phyloP scores from a whole-genome alignment of 1,140 invertebrate genomes.

The Alviniconcha marisindica region DNA sequence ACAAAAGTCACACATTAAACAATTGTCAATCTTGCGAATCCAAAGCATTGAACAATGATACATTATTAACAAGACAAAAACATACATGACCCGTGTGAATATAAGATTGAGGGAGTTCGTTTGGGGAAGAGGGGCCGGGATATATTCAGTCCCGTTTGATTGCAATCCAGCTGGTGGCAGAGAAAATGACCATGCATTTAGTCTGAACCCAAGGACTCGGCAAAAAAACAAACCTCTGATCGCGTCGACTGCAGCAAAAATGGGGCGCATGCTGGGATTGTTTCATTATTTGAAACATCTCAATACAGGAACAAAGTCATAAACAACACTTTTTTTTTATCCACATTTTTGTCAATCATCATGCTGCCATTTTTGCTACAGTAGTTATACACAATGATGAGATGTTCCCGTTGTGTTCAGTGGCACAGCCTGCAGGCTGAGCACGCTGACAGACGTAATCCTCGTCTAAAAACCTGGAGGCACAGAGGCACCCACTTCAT shows the following conservation, averaged over 20 bases:
- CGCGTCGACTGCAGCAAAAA: conserved; percentile 1
- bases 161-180: neutral
- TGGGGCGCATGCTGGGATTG: neutral
- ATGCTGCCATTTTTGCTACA: too few relatives aligned
- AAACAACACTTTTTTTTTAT: too few relatives aligned
- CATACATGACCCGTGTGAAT: conserved; percentile 29
- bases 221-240: neutral
- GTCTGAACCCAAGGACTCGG: neutral
- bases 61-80: conserved; percentile 24
- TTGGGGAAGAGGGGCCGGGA: neutral
- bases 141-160: conserved; percentile 15
- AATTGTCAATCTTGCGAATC: conserved; percentile 10
- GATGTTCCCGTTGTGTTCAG: too few relatives aligned
- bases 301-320: too few relatives aligned
- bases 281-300: too few relatives aligned
- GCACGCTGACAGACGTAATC: too few relatives aligned
- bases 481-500: too few relatives aligned
- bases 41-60: neutral
- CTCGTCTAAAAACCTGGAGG: too few relatives aligned
- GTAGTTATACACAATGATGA: too few relatives aligned
- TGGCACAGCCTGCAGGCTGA: too few relatives aligned
- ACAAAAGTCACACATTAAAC: too few relatives aligned
- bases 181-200: neutral
- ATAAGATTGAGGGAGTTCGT: conserved; percentile 19
- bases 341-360: too few relatives aligned